Evolutionary conservation across 2,797 vertebrate species (phyloP).

Genomic region (Onychomys leucogaster): DNA sequence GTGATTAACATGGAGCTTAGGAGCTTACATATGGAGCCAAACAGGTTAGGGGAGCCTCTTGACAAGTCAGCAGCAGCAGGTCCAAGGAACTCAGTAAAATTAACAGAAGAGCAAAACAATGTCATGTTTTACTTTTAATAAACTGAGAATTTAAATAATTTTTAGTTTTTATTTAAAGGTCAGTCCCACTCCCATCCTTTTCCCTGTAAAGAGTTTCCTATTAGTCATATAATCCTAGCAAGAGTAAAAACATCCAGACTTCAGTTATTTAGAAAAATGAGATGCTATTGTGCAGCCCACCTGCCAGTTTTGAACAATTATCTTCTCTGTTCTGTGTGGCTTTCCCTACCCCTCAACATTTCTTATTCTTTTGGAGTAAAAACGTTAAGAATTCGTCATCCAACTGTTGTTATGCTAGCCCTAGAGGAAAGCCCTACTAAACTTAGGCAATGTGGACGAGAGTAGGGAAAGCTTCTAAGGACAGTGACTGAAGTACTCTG

Average conservation of each 20-base stretch:
- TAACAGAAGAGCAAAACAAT: background rate
- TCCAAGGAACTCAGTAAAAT: background rate
- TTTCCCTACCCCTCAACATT: no score
- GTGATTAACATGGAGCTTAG: background rate
- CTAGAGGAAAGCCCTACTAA: constrained; percentile 1
- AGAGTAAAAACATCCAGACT: background rate
- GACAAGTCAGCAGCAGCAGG: background rate
- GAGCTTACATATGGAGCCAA: background rate
- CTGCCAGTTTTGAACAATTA: background rate
- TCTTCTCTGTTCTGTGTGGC: background rate
- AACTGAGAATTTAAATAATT: background rate
- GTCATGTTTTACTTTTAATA: background rate
- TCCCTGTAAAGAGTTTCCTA: background rate
- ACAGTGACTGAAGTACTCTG: background rate
- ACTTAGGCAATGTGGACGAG: background rate
- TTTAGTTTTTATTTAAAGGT: background rate
- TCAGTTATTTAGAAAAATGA: background rate
- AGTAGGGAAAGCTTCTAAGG: constrained; percentile 18
- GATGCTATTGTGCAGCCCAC: background rate
- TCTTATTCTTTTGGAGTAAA: background rate
- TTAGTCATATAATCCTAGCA: background rate
- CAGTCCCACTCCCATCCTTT: background rate
- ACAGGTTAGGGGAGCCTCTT: background rate
- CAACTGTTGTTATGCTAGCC: background rate
- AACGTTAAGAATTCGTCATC: background rate